phyloP scores from a whole-genome alignment of 2,113 vertebrate genomes.

The Mirza zaza region DNA sequence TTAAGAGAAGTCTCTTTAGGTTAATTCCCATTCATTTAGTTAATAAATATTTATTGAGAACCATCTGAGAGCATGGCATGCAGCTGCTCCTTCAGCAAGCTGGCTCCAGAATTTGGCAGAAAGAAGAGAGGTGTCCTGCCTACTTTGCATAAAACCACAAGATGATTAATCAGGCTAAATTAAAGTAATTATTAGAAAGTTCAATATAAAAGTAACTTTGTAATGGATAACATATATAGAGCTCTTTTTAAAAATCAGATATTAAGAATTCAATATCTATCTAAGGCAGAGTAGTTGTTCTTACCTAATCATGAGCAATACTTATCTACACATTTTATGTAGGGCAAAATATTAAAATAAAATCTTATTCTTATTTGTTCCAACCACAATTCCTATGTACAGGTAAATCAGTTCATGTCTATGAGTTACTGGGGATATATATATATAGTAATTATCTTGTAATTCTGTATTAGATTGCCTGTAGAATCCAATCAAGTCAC shows the following conservation, averaged over 20 bases:
- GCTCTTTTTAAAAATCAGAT: slow-evolving; percentile 34
- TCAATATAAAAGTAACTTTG: background rate
- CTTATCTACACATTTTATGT: background rate
- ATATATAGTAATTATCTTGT: background rate
- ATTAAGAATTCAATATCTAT: background rate
- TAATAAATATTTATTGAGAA: slow-evolving; percentile 2
- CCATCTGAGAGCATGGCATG: background rate
- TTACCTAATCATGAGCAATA: background rate
- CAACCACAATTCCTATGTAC: background rate
- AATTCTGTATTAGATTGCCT: background rate
- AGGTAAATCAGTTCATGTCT: background rate
- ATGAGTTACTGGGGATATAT: background rate
- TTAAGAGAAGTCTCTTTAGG: background rate
- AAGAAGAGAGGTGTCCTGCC: background rate
- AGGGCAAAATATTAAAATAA: slow-evolving; percentile 6
- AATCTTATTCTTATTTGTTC: slow-evolving; percentile 17
- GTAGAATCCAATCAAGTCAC: background rate
- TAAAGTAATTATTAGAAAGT: slow-evolving; percentile 20
- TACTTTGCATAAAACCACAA: background rate
- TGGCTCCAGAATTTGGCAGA: background rate
- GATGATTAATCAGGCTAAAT: background rate
- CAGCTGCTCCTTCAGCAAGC: background rate
- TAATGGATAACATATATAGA: background rate
- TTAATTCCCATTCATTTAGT: slow-evolving; percentile 2
- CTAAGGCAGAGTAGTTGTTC: slow-evolving; percentile 1